Evolutionary conservation across 2,113 vertebrate species (phyloP), one percentile per base, ranked within the genome.

Genomic region (Manacus vitellinus): DNA sequence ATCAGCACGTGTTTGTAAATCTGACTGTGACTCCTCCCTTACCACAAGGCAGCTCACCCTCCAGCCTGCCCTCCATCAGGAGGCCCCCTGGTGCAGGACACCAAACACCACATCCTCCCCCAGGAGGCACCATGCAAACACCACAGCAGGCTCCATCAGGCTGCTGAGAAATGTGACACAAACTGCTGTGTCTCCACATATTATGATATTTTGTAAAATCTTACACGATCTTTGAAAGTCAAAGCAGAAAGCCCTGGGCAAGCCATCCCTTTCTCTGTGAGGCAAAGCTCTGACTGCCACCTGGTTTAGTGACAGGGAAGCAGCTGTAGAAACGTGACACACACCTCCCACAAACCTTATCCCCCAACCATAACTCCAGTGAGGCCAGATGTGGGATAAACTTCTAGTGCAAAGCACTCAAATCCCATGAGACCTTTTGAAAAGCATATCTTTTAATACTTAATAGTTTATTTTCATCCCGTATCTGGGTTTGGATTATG

Each of bases 121-220:
- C 8, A 5, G 3, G 6, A 66, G 52, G 10, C 23, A 49, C 35
- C 23, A 3, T n/a, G 49, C 24, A 67, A 78, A 73, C 52, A 61
- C 12, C 24, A 61, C 47, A 37, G 19, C 3, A 52, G 31, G 46
- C 12, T 33, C 20, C 41, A 35, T 6, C 20, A 43, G n/a, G 63
- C 24, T 70, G 35, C 51, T 43, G 43, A 88, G 25, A 31, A 37
- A 8, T n/a, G 13, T 12, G 25, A 41, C 31, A 8, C 0, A 4
- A 88, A 68, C 6, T 0, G 0, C 24, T 37, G 16, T 1, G 0
- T 46, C 61, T 22, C 28, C 37, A 24, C 12, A 15, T 28, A 27
- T 10, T 25, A 21, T 3, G 13, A 12, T 51, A 31, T 61, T 67
- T 33, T 33, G 33, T 56, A 62, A 84, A 88, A 41, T 52, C 31